Evolutionary conservation across 2,797 vertebrate species (phyloP), one percentile per base, ranked within the genome.

Genomic region (Acomys russatus): DNA sequence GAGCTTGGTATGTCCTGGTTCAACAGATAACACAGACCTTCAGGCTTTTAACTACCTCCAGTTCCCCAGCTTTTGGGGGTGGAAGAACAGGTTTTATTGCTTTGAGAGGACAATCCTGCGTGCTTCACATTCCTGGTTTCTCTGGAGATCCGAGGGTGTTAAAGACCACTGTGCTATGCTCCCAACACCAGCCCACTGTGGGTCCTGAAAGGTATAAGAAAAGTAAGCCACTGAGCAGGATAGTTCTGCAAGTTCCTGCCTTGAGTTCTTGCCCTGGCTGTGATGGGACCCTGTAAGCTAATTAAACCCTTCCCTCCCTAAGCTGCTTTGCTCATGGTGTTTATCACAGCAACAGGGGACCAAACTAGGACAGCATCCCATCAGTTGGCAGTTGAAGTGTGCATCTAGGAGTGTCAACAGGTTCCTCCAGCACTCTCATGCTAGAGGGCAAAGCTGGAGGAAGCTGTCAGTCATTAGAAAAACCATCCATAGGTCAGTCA

Each of bases 301-400:
- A 11, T 49, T 44, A 49, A 49, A 49, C 38, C 9, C 25, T 30
- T 15, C 17, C 61, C 61, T 66, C 38, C 61, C 63, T 25, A 30
- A 49, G 38, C 22, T 49, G 38, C 15, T 64, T 49, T 49, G 25
- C 15, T 63, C 61, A 44, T 44, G 38, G 61, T 49, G 44, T 49
- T 66, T 84, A 49, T 84, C 61, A 20, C 28, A 64, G 15, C 9
- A 20, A 9, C 25, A 20, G 61, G 9, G 66, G 49, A 49, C 15
- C 25, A 49, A 77, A 23, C 14, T 5, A 63, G 59, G 12, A 56
- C 54, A 12, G 30, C 20, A 44, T 18, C 25, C 82, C 66, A 20
- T 12, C n/a, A 8, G 78, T 2, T 7, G 5, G 20, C 0, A 0
- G n/a, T 2, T 1, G 20, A 66, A 14, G 8, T 12, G 2, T 38